A percentile compares a stretch with the other conserved stretches of the same genome.
Conservation (phyloP, 2,113 vertebrate genomes). For the Chloropsis cyanopogon region DNA sequence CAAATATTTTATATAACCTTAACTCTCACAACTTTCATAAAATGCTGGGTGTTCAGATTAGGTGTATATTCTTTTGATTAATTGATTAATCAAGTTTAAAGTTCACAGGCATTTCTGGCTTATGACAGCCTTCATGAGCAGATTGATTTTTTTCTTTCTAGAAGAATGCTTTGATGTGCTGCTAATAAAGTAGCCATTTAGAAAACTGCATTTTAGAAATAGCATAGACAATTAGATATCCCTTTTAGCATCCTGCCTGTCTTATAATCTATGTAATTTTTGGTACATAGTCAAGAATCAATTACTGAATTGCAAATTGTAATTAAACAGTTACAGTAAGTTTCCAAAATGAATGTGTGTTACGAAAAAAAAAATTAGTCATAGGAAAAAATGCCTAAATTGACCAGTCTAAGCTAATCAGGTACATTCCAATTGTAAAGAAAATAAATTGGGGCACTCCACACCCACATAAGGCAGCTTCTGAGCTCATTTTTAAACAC, state of each 20-base stretch:
- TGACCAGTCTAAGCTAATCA: not conserved
- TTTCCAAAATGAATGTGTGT: not conserved
- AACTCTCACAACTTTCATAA: not conserved
- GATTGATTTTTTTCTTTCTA: slow-evolving; percentile 5
- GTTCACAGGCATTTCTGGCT: not conserved
- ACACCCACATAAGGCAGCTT: not conserved
- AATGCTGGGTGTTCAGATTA: not conserved
- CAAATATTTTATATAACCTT: not conserved
- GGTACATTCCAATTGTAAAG: not conserved
- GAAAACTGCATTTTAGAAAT: not conserved
- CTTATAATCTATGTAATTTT: not conserved
- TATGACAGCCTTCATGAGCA: not conserved
- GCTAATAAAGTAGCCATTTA: slow-evolving; percentile 6
- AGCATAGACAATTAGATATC: not conserved
- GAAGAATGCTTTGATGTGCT: slow-evolving; percentile 1
- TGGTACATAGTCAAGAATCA: not conserved
- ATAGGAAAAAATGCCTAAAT: not conserved
- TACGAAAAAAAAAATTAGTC: not conserved
- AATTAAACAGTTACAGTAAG: not conserved
- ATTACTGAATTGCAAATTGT: not conserved
- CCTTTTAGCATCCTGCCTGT: not conserved
- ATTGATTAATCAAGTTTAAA: not conserved
- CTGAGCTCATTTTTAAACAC: not conserved
- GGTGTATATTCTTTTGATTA: not conserved
- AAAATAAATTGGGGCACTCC: not conserved